phyloP scores from a whole-genome alignment of 1,140 invertebrate species.

The Pissodes strobi region DNA sequence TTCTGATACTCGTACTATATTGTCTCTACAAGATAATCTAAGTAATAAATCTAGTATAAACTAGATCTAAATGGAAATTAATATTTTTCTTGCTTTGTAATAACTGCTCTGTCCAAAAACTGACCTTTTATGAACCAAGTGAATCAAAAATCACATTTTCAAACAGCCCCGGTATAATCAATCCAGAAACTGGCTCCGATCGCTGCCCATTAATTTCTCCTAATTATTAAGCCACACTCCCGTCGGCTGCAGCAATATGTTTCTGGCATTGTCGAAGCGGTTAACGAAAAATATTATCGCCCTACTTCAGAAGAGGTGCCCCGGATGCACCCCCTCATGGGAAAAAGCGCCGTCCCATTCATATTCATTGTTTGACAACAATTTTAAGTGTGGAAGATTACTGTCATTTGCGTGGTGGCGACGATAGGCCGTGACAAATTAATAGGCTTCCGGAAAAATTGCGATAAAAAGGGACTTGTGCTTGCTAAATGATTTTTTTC shows the following conservation, averaged over 20 bases:
- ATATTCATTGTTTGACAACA: conserved; percentile 51
- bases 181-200: no score
- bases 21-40: no score
- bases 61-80: no score
- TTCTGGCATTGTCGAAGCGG: conserved; percentile 45
- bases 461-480: conserved; percentile 19
- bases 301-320: conserved; percentile 44
- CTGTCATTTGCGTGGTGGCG: conserved; percentile 40
- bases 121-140: no score
- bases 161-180: no score
- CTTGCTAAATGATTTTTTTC: no score
- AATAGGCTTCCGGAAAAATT: conserved; percentile 20
- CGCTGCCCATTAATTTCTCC: conserved; percentile 42
- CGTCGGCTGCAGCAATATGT: conserved; percentile 51
- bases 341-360: conserved; percentile 47
- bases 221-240: conserved; percentile 53
- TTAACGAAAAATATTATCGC: conserved; percentile 53
- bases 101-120: no score
- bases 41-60: no score
- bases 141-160: no score
- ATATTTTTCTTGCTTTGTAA: no score
- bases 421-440: conserved; percentile 23
- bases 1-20: no score
- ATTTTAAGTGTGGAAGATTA: conserved; percentile 49
- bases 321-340: conserved; percentile 38